Base-by-base conservation (phyloP, 2,888 invertebrate genomes). In the Chironomus tentans region DNA sequence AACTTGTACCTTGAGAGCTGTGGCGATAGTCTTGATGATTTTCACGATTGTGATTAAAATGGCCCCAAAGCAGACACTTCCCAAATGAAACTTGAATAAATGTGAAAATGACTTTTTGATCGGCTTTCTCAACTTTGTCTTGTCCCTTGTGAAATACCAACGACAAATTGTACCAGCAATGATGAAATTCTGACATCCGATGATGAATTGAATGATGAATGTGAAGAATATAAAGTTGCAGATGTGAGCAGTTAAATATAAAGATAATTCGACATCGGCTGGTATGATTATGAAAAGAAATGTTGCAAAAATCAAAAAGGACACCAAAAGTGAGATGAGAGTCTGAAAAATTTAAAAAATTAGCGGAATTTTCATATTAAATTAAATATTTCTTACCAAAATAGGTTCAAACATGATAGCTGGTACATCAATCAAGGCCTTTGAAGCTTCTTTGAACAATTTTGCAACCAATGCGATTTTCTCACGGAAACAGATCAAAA, bases 51-150 rank as follows among this genome's bases (percentile, higher is more conserved):
- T 90, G 75, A 93, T 89, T 22, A 93, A 82, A 71, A 93, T 83
- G 0, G 93, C 90, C 0, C 93, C 93, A 77, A 93, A 87, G 1
- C 92, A 92, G 10, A 93, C 86, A 0, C 93, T 90, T n/a, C 93
- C 93, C 77, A 93, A 81, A 82, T 94, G 93, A 81, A 89, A 93
- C 38, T 88, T 81, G 2, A 87, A 78, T 68, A 90, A 81, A 78
- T 87, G 86, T 18, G 82, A 80, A 46, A 85, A 82, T 77, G 87
- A 87, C 22, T 80, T 81, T 4, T 81, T 77, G 61, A 88, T 85
- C 3, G 88, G 88, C 48, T 80, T 81, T 7, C 81, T 80, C 46
- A 87, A 74, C 15, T 81, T 79, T 2, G 80, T 80, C 79, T 87
- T 87, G 78, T 86, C 83, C 79, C 87, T 87, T 46, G 87, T 85